phyloP scores from a whole-genome alignment of 2,797 vertebrate genomes.

The Lacerta bilineata region DNA sequence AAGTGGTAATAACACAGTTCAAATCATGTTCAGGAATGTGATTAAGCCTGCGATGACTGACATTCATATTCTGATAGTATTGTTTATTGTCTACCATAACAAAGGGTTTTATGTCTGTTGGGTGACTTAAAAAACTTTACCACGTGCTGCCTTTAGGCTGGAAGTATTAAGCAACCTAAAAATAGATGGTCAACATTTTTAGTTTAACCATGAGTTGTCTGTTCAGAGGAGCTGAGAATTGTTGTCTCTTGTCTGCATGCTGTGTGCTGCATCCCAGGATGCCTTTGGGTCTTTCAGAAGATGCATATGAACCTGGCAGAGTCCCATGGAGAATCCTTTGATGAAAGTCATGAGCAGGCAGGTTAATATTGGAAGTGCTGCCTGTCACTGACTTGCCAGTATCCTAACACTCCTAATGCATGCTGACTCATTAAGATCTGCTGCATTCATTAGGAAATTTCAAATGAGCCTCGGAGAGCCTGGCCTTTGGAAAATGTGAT shows the following conservation, averaged over 20 bases:
- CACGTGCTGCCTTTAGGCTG: conserved; percentile 3
- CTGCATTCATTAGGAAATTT: background rate
- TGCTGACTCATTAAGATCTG: conserved; percentile 4
- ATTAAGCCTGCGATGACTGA: background rate
- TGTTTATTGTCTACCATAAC: background rate
- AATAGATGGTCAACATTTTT: background rate
- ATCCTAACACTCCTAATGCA: background rate
- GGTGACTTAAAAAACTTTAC: background rate
- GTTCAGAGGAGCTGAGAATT: background rate
- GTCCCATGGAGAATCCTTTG: conserved; percentile 36
- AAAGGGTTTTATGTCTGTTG: background rate
- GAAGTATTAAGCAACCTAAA: background rate
- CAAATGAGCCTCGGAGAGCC: background rate
- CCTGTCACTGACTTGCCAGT: background rate
- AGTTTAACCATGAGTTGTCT: background rate
- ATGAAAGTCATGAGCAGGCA: background rate
- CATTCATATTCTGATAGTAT: background rate
- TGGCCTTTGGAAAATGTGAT: conserved; percentile 4
- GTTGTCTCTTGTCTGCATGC: background rate
- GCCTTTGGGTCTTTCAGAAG: conserved; percentile 30
- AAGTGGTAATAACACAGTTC: no score
- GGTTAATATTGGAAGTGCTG: background rate
- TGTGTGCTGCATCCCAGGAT: conserved; percentile 14
- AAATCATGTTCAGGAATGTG: background rate
- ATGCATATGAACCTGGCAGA: conserved; percentile 32